A percentile compares a stretch with the other conserved stretches of the same genome.
Evolutionary conservation across 2,888 invertebrate genomes (phyloP).

Genomic region (Oscheius sp.): DNA sequence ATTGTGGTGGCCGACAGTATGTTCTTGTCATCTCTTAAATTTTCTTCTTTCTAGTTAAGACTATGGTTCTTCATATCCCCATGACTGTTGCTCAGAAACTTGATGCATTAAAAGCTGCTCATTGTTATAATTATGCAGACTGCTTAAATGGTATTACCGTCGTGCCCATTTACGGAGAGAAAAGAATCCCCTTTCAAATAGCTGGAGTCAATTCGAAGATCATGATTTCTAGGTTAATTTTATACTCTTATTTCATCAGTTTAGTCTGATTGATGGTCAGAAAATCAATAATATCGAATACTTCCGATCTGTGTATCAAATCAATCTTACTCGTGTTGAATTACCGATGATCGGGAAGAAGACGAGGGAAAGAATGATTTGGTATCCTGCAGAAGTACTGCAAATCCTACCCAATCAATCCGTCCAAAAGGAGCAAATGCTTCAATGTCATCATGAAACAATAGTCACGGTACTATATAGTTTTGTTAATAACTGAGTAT

Average conservation of each 20-base stretch:
- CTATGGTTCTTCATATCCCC: background rate
- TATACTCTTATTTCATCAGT: background rate
- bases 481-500: background rate
- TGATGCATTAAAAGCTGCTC: background rate
- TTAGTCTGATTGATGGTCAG: background rate
- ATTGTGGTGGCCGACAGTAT: constrained; percentile 3
- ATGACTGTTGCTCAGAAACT: background rate
- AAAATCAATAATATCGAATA: background rate
- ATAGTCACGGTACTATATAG: background rate
- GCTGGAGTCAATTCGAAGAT: background rate
- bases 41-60: background rate
- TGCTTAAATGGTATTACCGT: background rate
- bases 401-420: constrained; percentile 14
- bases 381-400: constrained; percentile 5
- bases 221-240: background rate
- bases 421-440: background rate
- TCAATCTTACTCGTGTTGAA: background rate
- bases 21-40: background rate
- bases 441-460: background rate
- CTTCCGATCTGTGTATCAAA: background rate
- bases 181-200: background rate
- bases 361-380: background rate
- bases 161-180: constrained; percentile 11
- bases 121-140: background rate
- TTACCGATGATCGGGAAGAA: constrained; percentile 7